Evolutionary conservation across 2,888 invertebrate genomes (phyloP).

Genomic region (Rhorus exstirpatorius): DNA sequence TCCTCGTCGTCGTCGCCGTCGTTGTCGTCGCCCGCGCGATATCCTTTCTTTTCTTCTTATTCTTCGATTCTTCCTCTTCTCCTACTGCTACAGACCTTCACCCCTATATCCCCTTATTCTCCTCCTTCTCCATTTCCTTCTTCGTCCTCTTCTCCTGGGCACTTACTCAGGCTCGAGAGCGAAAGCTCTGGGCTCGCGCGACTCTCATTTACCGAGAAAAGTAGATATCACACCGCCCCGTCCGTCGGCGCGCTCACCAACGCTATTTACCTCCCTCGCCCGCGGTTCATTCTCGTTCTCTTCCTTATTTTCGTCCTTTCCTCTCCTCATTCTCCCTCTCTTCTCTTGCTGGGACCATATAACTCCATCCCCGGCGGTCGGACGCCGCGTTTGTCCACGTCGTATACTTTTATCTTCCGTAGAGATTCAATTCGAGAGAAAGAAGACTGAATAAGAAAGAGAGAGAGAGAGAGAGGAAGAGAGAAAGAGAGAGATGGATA

Average conservation of each 20-base stretch:
- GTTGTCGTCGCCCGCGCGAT: conserved; percentile 60
- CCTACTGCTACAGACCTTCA: conserved; percentile 41
- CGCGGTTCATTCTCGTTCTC: conserved; percentile 44
- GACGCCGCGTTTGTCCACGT: conserved; percentile 66
- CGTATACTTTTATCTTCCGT: conserved; percentile 66
- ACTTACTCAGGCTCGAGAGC: conserved; percentile 61
- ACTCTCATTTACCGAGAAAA: conserved; percentile 71
- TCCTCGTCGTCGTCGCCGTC: conserved; percentile 30
- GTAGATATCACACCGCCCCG: conserved; percentile 69
- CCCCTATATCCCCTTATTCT: conserved; percentile 54
- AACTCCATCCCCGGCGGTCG: conserved; percentile 67
- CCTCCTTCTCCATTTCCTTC: conserved; percentile 72
- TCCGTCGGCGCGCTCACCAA: conserved; percentile 59
- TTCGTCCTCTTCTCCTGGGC: conserved; percentile 46
- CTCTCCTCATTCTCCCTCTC: conserved; percentile 31
- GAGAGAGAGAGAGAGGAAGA: conserved; percentile 46
- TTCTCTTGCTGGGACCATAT: conserved; percentile 50
- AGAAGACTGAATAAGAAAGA: conserved; percentile 45
- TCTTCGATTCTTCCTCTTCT: conserved; percentile 61
- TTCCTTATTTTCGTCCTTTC: conserved; percentile 28
- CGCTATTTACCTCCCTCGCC: conserved; percentile 70
- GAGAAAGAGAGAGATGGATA: conserved; percentile 41
- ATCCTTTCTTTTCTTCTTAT: conserved; percentile 53
- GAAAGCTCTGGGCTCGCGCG: conserved; percentile 55
- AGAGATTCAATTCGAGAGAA: conserved; percentile 62